phyloP scores from a whole-genome alignment of 30 jellyfish, hydroid and myxozoan species.

The Thelohanellus kitauei region DNA sequence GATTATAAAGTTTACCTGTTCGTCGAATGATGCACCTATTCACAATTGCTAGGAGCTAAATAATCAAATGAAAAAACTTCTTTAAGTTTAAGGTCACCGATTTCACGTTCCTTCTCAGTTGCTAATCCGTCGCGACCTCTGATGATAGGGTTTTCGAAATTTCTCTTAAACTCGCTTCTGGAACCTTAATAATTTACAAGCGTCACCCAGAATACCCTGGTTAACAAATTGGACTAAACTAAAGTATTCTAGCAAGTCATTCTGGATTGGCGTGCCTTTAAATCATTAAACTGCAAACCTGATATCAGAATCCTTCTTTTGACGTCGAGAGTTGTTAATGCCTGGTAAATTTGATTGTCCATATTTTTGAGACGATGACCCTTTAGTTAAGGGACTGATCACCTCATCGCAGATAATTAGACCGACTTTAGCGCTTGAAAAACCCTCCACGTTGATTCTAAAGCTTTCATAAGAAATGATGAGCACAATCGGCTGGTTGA shows the following conservation, averaged over 20 bases:
- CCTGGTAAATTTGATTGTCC: conserved; percentile 74
- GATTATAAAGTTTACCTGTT: conserved; percentile 25
- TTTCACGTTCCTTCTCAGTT: conserved; percentile 41
- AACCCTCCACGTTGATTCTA: conserved; percentile 37
- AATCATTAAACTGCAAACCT: conserved; percentile 9
- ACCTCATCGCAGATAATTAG: conserved; percentile 79
- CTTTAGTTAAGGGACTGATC: conserved; percentile 8
- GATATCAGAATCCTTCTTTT: conserved; percentile 44
- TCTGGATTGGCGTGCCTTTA: conserved; percentile 87
- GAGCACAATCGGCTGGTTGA: no score
- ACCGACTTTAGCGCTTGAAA: conserved; percentile 58
- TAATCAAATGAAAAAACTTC: conserved; percentile 24
- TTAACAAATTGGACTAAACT: conserved; percentile 80
- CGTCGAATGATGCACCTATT: conserved; percentile 84
- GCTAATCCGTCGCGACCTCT: conserved; percentile 78
- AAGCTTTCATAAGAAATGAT: conserved; percentile 71
- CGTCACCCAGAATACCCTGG: conserved; percentile 55
- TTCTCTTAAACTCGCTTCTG: conserved; percentile 34
- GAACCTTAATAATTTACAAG: conserved; percentile 15
- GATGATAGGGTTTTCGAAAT: conserved; percentile 51
- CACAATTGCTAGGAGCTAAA: conserved; percentile 65
- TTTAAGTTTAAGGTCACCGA: conserved; percentile 60
- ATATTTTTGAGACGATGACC: conserved; percentile 85
- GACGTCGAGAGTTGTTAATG: conserved; percentile 25
- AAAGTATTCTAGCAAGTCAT: conserved; percentile 65